These are phyloP conservation scores for Hyperoplus lanceolatus DNA, from an alignment of 2,797 vertebrate species.

Conservation along the genomic window DNA sequence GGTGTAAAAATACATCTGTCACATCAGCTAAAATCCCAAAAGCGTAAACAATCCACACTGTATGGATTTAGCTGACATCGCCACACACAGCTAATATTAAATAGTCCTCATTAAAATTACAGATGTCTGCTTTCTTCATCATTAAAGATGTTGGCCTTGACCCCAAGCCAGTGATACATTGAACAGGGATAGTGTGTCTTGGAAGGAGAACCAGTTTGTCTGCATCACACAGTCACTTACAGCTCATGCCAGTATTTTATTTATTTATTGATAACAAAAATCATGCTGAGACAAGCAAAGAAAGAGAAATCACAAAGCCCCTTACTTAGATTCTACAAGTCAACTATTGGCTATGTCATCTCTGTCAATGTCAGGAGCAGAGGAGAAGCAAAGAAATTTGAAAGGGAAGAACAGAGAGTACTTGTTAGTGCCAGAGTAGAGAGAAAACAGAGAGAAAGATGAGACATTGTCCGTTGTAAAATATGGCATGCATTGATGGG, in stretches of 20 bases:
- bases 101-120: slow-evolving; percentile 8
- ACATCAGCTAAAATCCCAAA: background rate
- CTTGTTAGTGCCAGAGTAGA: slow-evolving; percentile 53
- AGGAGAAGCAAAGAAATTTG: slow-evolving; percentile 46
- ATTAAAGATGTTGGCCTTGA: background rate
- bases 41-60: background rate
- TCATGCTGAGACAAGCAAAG: slow-evolving; percentile 67
- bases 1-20: background rate
- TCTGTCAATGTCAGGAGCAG: slow-evolving; percentile 68
- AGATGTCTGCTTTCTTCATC: slow-evolving; percentile 17
- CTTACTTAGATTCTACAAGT: slow-evolving; percentile 79
- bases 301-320: slow-evolving; percentile 53
- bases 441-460: slow-evolving; percentile 19
- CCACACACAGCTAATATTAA: slow-evolving; percentile 3
- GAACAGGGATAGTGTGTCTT: background rate
- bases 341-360: slow-evolving; percentile 78
- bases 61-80: background rate
- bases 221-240: slow-evolving; percentile 33
- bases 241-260: slow-evolving; percentile 46
- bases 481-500: slow-evolving; percentile 21
- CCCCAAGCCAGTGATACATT: background rate
- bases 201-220: slow-evolving; percentile 23
- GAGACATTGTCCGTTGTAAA: slow-evolving; percentile 28
- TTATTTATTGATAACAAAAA: background rate
- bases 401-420: slow-evolving; percentile 57